These are phyloP conservation scores for Drosophila quinaria DNA, from an alignment of 2,888 invertebrate species.

Conservation along the genomic window DNA sequence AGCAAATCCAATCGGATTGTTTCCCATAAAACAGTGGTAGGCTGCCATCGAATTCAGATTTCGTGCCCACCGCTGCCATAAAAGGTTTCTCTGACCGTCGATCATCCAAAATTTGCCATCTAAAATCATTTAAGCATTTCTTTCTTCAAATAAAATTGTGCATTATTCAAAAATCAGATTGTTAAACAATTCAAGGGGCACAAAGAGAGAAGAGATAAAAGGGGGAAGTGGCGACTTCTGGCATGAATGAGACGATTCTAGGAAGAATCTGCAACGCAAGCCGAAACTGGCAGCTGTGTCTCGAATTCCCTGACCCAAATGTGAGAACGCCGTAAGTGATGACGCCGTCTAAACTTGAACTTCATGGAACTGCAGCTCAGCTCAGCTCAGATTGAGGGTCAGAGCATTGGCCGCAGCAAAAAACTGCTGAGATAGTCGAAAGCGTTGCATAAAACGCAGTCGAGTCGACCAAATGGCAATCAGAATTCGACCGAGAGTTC, in stretches of 20 bases:
- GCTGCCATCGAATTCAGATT: no score
- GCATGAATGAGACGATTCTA: conserved; percentile 12
- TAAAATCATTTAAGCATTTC: no score
- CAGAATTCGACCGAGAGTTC: conserved; percentile 30
- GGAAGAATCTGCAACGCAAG: conserved; percentile 36
- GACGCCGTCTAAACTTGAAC: conserved; percentile 53
- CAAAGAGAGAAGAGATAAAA: not conserved
- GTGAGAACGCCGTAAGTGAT: conserved; percentile 4
- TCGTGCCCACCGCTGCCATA: no score
- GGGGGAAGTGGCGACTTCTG: not conserved
- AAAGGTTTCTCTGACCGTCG: not conserved
- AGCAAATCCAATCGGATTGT: not conserved
- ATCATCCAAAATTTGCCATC: conserved; percentile 1
- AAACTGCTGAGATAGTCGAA: conserved; percentile 43
- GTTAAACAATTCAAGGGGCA: not conserved
- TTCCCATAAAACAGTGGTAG: conserved; percentile 8
- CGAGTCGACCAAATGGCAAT: not conserved
- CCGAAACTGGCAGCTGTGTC: conserved; percentile 12
- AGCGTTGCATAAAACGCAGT: conserved; percentile 46
- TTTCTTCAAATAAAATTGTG: not conserved
- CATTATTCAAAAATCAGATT: not conserved
- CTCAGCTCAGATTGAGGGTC: conserved; percentile 29
- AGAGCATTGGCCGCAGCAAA: conserved; percentile 15
- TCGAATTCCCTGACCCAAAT: conserved; percentile 49
- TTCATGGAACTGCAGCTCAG: conserved; percentile 22